Conservation (phyloP, 1,140 invertebrate species). For the Drosophila lini region DNA sequence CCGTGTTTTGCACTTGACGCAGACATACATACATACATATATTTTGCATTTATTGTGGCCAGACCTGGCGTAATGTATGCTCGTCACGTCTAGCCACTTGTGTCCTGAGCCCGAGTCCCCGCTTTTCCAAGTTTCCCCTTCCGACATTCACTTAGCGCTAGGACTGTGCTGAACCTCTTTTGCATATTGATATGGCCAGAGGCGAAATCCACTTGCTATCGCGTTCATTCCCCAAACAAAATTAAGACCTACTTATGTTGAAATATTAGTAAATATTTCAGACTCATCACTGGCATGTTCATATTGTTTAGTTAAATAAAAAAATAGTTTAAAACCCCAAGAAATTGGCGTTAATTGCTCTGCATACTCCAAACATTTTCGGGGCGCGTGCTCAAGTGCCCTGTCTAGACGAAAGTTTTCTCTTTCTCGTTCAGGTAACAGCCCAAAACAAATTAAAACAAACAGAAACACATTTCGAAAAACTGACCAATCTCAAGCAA, state of each 20-base stretch:
- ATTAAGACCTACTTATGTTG: constrained; percentile 25
- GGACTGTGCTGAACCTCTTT: constrained; percentile 55
- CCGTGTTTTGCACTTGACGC: constrained; percentile 72
- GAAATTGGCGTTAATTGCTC: constrained; percentile 35
- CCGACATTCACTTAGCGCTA: constrained; percentile 72
- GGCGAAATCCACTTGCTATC: constrained; percentile 46
- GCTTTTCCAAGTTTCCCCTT: constrained; percentile 53
- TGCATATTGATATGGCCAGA: constrained; percentile 72
- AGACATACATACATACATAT: constrained; percentile 30
- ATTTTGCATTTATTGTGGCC: constrained; percentile 75
- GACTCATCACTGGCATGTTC: background rate
- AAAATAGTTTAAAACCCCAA: background rate
- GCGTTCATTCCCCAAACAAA: constrained; percentile 3
- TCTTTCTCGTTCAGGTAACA: constrained; percentile 21
- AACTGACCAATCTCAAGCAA: constrained; percentile 64
- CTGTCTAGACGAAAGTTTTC: constrained; percentile 43
- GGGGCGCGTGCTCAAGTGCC: constrained; percentile 55
- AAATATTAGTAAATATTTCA: constrained; percentile 17
- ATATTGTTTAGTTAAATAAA: no score
- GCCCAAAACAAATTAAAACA: constrained; percentile 37
- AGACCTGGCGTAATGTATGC: constrained; percentile 72
- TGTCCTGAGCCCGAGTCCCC: constrained; percentile 46
- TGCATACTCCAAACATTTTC: constrained; percentile 34
- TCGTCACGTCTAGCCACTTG: constrained; percentile 80
- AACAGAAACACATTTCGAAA: constrained; percentile 20